Evolutionary conservation across 2,113 vertebrate species (phyloP).

Genomic region (Ameiurus melas): DNA sequence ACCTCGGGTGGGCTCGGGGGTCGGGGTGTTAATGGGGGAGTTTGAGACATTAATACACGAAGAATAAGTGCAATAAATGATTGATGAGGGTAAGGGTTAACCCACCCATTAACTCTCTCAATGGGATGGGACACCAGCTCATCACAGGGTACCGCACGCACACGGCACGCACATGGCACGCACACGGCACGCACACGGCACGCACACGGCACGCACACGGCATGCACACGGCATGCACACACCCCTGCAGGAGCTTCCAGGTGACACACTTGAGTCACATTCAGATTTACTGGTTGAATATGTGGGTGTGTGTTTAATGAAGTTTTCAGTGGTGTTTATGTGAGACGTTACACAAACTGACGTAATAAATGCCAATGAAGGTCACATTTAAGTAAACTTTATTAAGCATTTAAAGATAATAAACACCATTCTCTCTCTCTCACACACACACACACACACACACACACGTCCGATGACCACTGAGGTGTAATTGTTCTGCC

Average conservation of each 20-base stretch:
- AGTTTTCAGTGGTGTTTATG: not conserved
- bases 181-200: not conserved
- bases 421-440: conserved; percentile 33
- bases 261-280: not conserved
- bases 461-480: not conserved
- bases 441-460: not conserved
- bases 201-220: no score
- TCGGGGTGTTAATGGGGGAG: not conserved
- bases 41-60: not conserved
- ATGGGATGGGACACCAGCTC: no score
- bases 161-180: no score
- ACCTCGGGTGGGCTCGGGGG: not conserved
- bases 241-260: not conserved
- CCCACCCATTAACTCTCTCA: no score
- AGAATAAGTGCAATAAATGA: not conserved
- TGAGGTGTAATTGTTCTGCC: not conserved
- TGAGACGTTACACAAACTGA: conserved; percentile 28
- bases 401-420: conserved; percentile 70
- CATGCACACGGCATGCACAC: not conserved
- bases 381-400: conserved; percentile 65
- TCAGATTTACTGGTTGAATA: not conserved
- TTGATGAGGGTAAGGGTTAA: not conserved
- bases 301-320: not conserved
- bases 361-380: conserved; percentile 41
- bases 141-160: no score